Conservation (phyloP, 2,113 vertebrate genomes). For the Crotophaga sulcirostris region DNA sequence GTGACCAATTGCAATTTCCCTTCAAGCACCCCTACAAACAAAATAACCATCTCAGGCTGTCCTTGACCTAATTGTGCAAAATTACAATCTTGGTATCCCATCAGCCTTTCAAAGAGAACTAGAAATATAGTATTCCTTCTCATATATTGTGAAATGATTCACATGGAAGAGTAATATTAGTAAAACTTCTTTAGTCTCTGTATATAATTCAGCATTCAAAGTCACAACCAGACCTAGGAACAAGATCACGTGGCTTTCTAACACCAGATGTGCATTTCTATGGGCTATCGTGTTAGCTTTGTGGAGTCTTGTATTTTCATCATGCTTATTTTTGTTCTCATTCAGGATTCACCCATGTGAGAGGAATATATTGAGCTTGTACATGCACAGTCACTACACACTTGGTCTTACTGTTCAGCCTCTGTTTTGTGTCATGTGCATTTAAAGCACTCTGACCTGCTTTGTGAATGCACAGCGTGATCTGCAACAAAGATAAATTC, state of each 20-base stretch:
- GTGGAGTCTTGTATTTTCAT: background rate
- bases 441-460: background rate
- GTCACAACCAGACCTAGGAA: background rate
- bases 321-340: background rate
- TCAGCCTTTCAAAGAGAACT: background rate
- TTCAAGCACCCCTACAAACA: background rate
- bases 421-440: background rate
- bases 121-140: background rate
- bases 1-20: background rate
- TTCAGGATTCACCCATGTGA: background rate
- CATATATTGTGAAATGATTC: background rate
- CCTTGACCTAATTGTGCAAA: background rate
- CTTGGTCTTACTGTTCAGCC: background rate
- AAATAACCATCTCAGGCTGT: background rate
- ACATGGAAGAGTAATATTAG: background rate
- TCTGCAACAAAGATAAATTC: background rate
- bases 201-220: background rate
- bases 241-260: background rate
- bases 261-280: background rate
- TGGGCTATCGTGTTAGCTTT: background rate
- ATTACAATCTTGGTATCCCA: background rate
- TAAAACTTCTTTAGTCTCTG: background rate
- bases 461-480: background rate
- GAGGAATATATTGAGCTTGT: background rate
- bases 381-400: background rate